Percentiles rank a stretch among this genome's conserved stretches.
These are phyloP conservation scores for Morpho achilles DNA, from an alignment of 2,888 invertebrate genomes.

Conservation along the genomic window DNA sequence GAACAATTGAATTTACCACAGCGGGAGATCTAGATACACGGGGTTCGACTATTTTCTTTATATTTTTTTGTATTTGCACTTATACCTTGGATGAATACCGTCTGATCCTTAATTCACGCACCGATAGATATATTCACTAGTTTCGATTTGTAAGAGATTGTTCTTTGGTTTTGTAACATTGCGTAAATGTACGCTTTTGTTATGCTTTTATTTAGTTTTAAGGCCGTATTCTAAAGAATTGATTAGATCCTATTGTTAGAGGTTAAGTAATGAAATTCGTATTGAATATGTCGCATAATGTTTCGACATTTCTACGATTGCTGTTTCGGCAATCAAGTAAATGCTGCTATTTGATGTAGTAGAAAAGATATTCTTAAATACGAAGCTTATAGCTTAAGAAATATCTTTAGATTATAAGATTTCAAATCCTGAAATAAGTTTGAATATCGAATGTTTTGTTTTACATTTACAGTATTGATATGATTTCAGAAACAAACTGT, in stretches of 20 bases:
- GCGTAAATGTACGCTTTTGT: conserved; percentile 49
- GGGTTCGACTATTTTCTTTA: conserved; percentile 60
- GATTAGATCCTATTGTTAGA: conserved; percentile 25
- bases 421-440: too few species aligned
- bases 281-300: conserved; percentile 6
- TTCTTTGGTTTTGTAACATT: conserved; percentile 71
- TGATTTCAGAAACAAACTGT: too few species aligned
- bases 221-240: conserved; percentile 28
- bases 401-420: too few species aligned
- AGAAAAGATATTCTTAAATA: too few species aligned
- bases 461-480: too few species aligned
- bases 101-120: conserved; percentile 75
- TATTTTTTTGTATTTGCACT: conserved; percentile 62
- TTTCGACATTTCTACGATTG: background rate
- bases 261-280: conserved; percentile 14
- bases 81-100: conserved; percentile 60
- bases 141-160: conserved; percentile 67
- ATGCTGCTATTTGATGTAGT: too few species aligned
- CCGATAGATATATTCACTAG: conserved; percentile 69
- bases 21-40: conserved; percentile 73
- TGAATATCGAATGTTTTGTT: too few species aligned
- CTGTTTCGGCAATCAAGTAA: too few species aligned
- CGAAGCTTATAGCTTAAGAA: too few species aligned
- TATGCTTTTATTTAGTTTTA: conserved; percentile 36
- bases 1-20: conserved; percentile 71